These are phyloP conservation scores for Ataeniobius toweri DNA, from an alignment of 2,797 vertebrate species.

Conservation along the genomic window DNA sequence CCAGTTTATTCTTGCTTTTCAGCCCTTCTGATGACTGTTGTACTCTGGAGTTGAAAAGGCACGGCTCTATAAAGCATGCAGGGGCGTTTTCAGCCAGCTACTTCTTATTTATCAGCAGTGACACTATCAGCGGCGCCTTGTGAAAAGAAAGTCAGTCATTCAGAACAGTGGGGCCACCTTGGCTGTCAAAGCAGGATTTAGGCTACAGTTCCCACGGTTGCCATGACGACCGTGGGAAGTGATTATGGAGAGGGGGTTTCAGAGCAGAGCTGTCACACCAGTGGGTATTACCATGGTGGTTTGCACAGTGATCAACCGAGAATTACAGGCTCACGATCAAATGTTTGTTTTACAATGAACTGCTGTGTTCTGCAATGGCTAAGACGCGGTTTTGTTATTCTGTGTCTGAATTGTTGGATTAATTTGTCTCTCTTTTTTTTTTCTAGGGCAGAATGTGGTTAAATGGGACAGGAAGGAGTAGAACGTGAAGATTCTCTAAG, in stretches of 20 bases:
- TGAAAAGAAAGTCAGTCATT: constrained; percentile 72
- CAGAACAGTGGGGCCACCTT: constrained; percentile 72
- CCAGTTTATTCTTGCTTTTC: constrained; percentile 57
- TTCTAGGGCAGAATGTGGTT: constrained; percentile 82
- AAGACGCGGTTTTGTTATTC: constrained; percentile 16
- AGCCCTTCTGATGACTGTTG: constrained; percentile 55
- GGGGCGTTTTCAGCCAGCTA: constrained; percentile 47
- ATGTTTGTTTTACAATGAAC: constrained; percentile 40
- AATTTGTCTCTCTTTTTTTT: constrained; percentile 35
- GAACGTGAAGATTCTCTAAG: constrained; percentile 81
- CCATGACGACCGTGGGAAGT: constrained; percentile 77
- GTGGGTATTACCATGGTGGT: constrained; percentile 69
- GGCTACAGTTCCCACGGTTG: constrained; percentile 76
- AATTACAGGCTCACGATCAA: constrained; percentile 63
- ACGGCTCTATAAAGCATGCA: constrained; percentile 53
- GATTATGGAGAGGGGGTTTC: constrained; percentile 74
- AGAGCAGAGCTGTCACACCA: constrained; percentile 66
- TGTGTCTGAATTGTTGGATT: constrained; percentile 35
- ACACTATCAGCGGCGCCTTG: constrained; percentile 71
- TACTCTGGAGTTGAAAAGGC: constrained; percentile 62
- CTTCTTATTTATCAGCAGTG: constrained; percentile 71
- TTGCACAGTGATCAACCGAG: constrained; percentile 62
- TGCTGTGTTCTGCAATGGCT: constrained; percentile 26
- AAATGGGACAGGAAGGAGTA: constrained; percentile 81
- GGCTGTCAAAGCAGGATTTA: constrained; percentile 75